Base-by-base conservation (phyloP, 1,140 invertebrate species). In the Drosophila persimilis region DNA sequence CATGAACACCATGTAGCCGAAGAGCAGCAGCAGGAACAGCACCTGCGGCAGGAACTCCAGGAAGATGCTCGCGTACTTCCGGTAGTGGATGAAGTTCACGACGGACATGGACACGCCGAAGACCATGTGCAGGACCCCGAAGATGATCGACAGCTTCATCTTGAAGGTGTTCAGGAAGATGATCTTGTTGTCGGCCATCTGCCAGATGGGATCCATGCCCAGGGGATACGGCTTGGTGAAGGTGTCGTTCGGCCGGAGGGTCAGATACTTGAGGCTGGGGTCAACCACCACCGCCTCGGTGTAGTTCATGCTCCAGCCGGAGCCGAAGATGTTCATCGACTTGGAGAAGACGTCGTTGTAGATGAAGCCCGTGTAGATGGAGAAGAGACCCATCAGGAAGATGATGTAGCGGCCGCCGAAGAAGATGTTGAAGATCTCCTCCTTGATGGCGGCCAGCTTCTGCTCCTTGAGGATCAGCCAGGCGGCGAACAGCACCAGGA, bases 91-190 rank as follows among this genome's bases (percentile, higher is more conserved):
- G 91, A 98, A 97, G 92, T 99, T 99, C 44, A 96, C 93, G 31
- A 98, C 94, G 80, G 96, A 97, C 80, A 99, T 94, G 74, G 94
- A 93, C 3, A 99, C 95, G 41, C 98, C 98, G 91, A 99, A 99
- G 47, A 97, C 94, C 98, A 99, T 99, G 91, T 99, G 98, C 55
- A 95, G 78, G 0, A 99, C 97, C 20, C 98, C 98, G 86, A 99
- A 95, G 65, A 99, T 98, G 60, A 99, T 97, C 11, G 98, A 99
- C 31, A 99, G 92, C 91, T 99, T 99, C 99, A 99, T 99, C 93
- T 99, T 99, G 92, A 97, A 98, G 0, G 98, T 98, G 92, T 99
- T 99, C 22, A 98, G 92, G 92, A 99, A 99, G 46, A 97, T 96
- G 74, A 99, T 98, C 53, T 99, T 99, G 92, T 99, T 99, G 56